Evolutionary conservation across 2,888 invertebrate genomes (phyloP).

Genomic region (Brachyopa scutellaris): DNA sequence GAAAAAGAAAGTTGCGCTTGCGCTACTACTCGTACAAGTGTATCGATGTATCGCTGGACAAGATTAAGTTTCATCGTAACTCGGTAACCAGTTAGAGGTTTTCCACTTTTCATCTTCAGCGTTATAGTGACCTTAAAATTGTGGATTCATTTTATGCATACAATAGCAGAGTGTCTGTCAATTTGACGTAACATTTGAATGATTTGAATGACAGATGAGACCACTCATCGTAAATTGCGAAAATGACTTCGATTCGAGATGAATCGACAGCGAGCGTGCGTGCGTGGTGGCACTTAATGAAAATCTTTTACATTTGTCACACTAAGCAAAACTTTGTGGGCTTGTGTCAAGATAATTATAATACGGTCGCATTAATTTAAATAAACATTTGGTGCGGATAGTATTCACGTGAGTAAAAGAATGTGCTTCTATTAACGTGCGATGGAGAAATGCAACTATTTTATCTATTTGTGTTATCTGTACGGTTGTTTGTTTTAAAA

Average conservation of each 20-base stretch:
- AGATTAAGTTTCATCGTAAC: constrained; percentile 40
- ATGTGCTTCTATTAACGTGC: too few species aligned
- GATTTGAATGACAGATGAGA: neutral
- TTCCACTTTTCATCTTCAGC: constrained; percentile 50
- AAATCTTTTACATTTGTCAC: constrained; percentile 8
- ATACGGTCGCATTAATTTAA: constrained; percentile 12
- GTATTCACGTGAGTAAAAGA: too few species aligned
- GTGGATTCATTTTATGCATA: constrained; percentile 30
- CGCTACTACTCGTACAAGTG: neutral
- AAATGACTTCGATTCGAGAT: neutral
- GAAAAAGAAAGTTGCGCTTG: constrained; percentile 67
- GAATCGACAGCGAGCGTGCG: neutral
- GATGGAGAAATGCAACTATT: constrained; percentile 4
- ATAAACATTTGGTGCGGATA: neutral
- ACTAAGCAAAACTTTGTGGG: constrained; percentile 8
- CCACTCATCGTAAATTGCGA: constrained; percentile 10
- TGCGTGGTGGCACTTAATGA: neutral
- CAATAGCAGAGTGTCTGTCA: constrained; percentile 10
- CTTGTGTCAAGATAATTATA: constrained; percentile 5
- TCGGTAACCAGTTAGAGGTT: constrained; percentile 36
- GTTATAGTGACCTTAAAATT: constrained; percentile 44
- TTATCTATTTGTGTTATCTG: constrained; percentile 55
- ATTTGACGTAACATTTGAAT: constrained; percentile 39
- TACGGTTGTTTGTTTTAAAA: constrained; percentile 42
- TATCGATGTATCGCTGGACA: neutral